These are phyloP conservation scores for Procambarus clarkii DNA, from an alignment of 1,140 invertebrate genomes.

Conservation along the genomic window DNA sequence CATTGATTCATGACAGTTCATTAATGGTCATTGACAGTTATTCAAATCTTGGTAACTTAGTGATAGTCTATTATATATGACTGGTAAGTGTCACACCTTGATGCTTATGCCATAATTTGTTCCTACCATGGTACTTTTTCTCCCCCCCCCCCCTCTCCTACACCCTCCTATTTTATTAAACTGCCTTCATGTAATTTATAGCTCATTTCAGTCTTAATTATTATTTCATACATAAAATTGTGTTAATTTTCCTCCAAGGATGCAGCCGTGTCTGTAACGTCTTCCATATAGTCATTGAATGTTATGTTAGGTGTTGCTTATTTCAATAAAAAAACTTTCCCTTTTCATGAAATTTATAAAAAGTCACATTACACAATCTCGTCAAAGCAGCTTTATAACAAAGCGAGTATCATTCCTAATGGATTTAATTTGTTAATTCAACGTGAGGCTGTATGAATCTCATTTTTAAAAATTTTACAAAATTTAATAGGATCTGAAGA, in stretches of 20 bases:
- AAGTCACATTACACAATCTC: neutral
- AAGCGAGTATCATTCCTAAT: neutral
- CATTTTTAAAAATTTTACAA: neutral
- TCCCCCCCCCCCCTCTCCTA: too few relatives aligned
- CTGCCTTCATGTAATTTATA: too few relatives aligned
- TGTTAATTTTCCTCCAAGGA: neutral
- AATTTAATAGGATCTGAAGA: neutral
- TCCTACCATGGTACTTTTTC: neutral
- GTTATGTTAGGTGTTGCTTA: neutral
- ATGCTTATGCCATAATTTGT: neutral
- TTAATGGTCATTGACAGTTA: neutral
- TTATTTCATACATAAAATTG: too few relatives aligned
- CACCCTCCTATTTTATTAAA: neutral
- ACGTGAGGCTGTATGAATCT: neutral
- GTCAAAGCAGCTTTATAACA: neutral
- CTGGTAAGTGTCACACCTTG: neutral
- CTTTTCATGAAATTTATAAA: too few relatives aligned
- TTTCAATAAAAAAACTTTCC: too few relatives aligned
- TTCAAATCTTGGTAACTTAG: neutral
- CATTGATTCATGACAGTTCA: neutral
- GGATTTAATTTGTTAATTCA: neutral
- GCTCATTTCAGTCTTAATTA: too few relatives aligned
- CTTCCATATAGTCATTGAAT: constrained; percentile 4
- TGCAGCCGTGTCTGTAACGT: neutral
- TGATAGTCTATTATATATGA: neutral